These are phyloP conservation scores for Drosophila dunni DNA, from an alignment of 1,140 invertebrate genomes.

Conservation along the genomic window DNA sequence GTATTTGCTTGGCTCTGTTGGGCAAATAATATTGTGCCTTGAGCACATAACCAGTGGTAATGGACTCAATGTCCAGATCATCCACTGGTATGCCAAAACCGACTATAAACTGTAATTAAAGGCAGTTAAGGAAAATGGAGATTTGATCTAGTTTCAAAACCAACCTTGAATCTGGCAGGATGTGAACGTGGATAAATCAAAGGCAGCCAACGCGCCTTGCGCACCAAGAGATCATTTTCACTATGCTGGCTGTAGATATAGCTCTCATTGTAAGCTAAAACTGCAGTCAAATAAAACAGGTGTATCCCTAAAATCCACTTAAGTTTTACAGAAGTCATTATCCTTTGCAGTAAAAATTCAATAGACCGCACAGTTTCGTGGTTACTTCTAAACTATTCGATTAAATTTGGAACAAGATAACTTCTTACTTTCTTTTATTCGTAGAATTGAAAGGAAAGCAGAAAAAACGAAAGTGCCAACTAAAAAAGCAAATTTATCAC, in stretches of 20 bases:
- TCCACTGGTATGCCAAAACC: constrained; percentile 81
- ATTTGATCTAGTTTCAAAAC: not conserved
- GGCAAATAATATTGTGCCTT: constrained; percentile 78
- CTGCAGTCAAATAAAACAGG: not conserved
- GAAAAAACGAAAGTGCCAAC: constrained; percentile 65
- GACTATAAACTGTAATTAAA: constrained; percentile 59
- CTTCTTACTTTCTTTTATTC: constrained; percentile 42
- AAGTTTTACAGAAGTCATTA: constrained; percentile 5
- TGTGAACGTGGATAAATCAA: constrained; percentile 54
- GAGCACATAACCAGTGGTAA: constrained; percentile 76
- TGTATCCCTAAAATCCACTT: constrained; percentile 1
- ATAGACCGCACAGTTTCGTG: constrained; percentile 10
- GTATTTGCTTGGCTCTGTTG: constrained; percentile 48
- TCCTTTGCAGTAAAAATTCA: not conserved
- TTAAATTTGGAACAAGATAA: not conserved
- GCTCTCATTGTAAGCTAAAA: constrained; percentile 1
- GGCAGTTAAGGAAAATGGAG: not conserved
- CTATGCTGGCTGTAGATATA: not conserved
- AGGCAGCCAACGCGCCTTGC: constrained; percentile 66
- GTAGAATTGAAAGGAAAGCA: constrained; percentile 5
- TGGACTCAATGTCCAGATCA: constrained; percentile 61
- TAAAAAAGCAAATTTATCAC: constrained; percentile 33
- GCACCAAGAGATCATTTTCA: constrained; percentile 53
- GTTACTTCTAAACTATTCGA: constrained; percentile 26
- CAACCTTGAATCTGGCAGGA: constrained; percentile 60